Evolutionary conservation across 2,888 invertebrate genomes (phyloP), one percentile per base, ranked within the genome.

Genomic region (Mesorhabditis belari): DNA sequence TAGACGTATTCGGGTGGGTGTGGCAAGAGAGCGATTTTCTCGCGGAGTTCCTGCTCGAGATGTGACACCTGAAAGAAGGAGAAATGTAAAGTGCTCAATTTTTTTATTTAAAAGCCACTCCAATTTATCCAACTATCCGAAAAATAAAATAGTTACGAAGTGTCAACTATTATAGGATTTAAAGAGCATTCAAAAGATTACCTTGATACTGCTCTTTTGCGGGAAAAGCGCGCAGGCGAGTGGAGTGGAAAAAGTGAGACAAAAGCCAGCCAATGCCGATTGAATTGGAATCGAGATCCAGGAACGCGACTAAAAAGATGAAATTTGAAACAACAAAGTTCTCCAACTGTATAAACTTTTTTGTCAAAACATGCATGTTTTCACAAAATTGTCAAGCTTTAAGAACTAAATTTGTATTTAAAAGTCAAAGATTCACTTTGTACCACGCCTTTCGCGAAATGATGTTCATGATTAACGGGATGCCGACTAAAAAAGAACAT

Each of bases 181-280:
- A 51, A 35, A 35, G n/a, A 35, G 44, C 44, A n/a, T n/a, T n/a
- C 44, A 9, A 35, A 35, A 35, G n/a, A 9, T 17, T 17, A 88
- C 87, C 17, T 86, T 81, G 61, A 85, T 80, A 1, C 83, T 83
- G 63, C 83, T 83, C 71, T 59, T 87, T 82, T 96, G 95, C 49
- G 90, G 89, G 82, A 95, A 96, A 62, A 94, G 85, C 6, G 95
- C 96, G 83, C 95, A 96, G 76, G 92, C 91, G 69, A 95, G 83
- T 0, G 96, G 96, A 5, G 95, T 96, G 5, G 94, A 91, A 83
- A 95, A 90, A 0, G 90, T 88, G 50, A 95, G 86, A 80, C 89
- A 82, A 76, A 64, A 79, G 75, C 68, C 77, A 35, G 75, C 67
- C 52, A 72, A 55, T 5, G 64, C 28, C 2, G 69, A 65, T 61